A percentile compares a stretch with the other conserved stretches of the same genome.
Conservation (phyloP, 1,140 invertebrate genomes). For the Megalopta genalis region DNA sequence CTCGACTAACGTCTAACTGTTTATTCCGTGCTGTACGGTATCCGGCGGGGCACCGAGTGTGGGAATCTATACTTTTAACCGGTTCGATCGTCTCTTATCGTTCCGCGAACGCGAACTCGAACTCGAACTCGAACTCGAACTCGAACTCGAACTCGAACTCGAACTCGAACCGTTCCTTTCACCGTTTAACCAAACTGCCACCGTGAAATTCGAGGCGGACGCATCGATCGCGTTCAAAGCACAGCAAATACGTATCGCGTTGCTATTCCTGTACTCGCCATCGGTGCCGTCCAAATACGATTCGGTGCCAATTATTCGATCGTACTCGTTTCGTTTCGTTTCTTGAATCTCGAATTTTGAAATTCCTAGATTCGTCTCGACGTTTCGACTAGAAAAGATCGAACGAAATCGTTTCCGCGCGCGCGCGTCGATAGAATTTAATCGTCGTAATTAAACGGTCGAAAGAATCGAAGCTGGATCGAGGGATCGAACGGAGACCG, state of each 20-base stretch:
- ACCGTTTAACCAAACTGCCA: conserved; percentile 32
- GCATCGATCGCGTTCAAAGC: background rate
- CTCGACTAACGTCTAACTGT: conserved; percentile 52
- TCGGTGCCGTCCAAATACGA: too few relatives aligned
- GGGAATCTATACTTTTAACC: conserved; percentile 69
- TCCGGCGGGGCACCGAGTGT: conserved; percentile 33
- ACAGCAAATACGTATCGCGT: background rate
- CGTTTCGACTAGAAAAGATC: too few relatives aligned
- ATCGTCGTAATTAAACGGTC: background rate
- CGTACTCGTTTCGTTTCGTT: too few relatives aligned
- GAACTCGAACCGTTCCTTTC: conserved; percentile 34
- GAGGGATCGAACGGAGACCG: background rate
- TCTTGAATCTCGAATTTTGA: too few relatives aligned
- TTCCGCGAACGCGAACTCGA: conserved; percentile 1
- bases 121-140: conserved; percentile 21
- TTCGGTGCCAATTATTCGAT: too few relatives aligned
- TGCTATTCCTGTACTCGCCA: too few relatives aligned
- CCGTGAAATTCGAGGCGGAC: conserved; percentile 20
- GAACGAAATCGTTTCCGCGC: too few relatives aligned
- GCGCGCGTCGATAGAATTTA: too few relatives aligned
- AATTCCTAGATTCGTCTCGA: too few relatives aligned
- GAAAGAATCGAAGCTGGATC: too few relatives aligned
- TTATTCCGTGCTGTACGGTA: conserved; percentile 66
- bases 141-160: conserved; percentile 1
- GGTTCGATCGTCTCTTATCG: conserved; percentile 67